Percentiles rank a stretch among this genome's conserved stretches.
Conservation (phyloP, 2,113 vertebrate species). For the Motacilla alba region DNA sequence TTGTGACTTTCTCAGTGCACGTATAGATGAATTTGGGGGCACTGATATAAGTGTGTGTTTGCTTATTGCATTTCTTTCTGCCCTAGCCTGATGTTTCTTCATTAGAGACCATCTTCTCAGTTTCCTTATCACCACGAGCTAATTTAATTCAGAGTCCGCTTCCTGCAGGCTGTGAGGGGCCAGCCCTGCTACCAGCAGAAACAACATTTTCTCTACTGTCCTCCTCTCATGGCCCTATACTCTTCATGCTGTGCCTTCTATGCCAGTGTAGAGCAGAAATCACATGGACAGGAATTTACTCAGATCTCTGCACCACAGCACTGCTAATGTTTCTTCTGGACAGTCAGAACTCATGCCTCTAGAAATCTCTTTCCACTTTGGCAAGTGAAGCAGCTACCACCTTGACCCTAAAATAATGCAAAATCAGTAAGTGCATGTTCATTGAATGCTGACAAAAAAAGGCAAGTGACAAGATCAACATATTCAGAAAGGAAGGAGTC, state of each 20-base stretch:
- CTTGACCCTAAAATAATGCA: background rate
- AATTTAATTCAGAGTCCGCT: background rate
- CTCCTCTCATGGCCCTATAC: background rate
- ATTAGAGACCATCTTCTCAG: background rate
- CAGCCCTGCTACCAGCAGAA: background rate
- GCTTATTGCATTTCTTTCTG: background rate
- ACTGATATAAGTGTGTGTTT: background rate
- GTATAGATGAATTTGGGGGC: fast-evolving
- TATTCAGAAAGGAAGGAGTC: background rate
- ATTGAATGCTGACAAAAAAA: background rate
- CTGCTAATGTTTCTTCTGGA: background rate
- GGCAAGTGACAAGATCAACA: background rate
- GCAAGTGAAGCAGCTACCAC: background rate
- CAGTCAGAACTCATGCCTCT: background rate
- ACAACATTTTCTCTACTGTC: background rate
- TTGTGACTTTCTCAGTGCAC: background rate
- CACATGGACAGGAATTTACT: background rate
- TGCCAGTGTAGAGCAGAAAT: background rate
- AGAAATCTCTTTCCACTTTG: fast-evolving
- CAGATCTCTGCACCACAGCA: background rate
- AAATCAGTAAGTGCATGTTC: background rate
- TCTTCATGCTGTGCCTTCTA: background rate
- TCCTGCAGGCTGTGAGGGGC: background rate
- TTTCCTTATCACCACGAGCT: background rate
- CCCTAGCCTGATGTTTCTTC: background rate